Evolutionary conservation across 2,888 invertebrate genomes (phyloP), one percentile per base, ranked within the genome.

Genomic region (Minunthozetes semirufus): DNA sequence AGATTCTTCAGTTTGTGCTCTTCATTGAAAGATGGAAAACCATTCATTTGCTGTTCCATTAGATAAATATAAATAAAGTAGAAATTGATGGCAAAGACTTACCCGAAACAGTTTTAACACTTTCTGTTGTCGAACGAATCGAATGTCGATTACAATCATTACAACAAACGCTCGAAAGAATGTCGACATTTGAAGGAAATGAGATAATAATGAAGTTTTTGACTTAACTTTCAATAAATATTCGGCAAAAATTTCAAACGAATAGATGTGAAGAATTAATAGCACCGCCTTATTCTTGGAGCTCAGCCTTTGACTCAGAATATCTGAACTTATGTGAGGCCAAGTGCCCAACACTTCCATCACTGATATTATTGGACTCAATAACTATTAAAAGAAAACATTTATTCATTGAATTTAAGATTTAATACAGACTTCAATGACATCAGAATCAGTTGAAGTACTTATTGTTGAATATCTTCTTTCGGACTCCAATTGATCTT

Each of bases 231-330:
- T 46, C 17, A 61, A 38, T 46, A 73, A 59, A 42, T 29, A 73
- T 61, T 73, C 61, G 42, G 61, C 33, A 38, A 73, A 73, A 13
- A 53, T 74, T 9, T 74, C 53, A n/a, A 42, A 25, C 19, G 70
- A 68, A 56, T 74, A 74, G 19, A 70, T 53, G 33, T 68, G 66
- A 15, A 68, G n/a, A 33, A 70, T n/a, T 3, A 74, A 53, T 17
- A 74, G 46, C 8, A n/a, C n/a, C n/a, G n/a, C n/a, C n/a, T n/a
- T 50, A 74, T 70, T 74, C 74, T 68, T 68, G 6, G 53, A 11
- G n/a, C 25, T 74, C 19, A 74, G 53, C 27, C 74, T 22, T 13
- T 68, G 38, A n/a, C 29, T 68, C 29, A 74, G 68, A 29, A 25
- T 38, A 13, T 38, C 48, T n/a, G 29, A 63, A 29, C 25, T 42